These are phyloP conservation scores for Andrena camellia DNA, from an alignment of 2,888 invertebrate species.

Conservation along the genomic window DNA sequence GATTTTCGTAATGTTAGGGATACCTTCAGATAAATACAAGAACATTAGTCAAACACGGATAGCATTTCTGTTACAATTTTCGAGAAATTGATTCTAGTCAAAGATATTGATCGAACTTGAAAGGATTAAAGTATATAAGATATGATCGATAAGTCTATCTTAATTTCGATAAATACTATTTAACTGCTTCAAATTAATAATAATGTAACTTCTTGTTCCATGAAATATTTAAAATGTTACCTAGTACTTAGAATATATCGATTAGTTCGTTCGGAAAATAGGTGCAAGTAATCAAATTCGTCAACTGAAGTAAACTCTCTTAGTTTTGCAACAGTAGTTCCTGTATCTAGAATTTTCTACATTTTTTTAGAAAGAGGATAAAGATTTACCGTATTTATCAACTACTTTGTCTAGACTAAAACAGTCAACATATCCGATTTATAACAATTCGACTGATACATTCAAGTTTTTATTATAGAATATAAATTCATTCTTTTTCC, in stretches of 20 bases:
- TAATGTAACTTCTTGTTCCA: background rate
- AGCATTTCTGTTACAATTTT: constrained; percentile 39
- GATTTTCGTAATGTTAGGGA: constrained; percentile 39
- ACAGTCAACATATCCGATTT: constrained; percentile 48
- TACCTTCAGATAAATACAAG: constrained; percentile 36
- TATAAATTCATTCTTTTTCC: constrained; percentile 21
- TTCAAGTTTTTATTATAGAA: constrained; percentile 19
- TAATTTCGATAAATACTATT: constrained; percentile 19
- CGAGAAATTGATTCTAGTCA: constrained; percentile 13
- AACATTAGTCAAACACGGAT: constrained; percentile 29
- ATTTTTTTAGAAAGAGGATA: constrained; percentile 14
- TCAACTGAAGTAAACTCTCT: constrained; percentile 7
- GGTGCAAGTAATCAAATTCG: constrained; percentile 4
- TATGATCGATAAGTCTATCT: background rate
- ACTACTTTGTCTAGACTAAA: constrained; percentile 31
- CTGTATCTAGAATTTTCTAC: constrained; percentile 31
- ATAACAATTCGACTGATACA: constrained; percentile 22
- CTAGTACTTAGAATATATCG: constrained; percentile 23
- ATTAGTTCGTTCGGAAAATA: constrained; percentile 23
- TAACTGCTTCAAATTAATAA: constrained; percentile 20
- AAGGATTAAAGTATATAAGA: constrained; percentile 11
- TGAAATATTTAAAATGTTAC: constrained; percentile 19
- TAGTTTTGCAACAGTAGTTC: constrained; percentile 26
- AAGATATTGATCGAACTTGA: constrained; percentile 20
- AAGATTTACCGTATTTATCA: constrained; percentile 13